Evolutionary conservation across 2,797 vertebrate species (phyloP), one percentile per base, ranked within the genome.

Genomic region (Coregonus ussuriensis): DNA sequence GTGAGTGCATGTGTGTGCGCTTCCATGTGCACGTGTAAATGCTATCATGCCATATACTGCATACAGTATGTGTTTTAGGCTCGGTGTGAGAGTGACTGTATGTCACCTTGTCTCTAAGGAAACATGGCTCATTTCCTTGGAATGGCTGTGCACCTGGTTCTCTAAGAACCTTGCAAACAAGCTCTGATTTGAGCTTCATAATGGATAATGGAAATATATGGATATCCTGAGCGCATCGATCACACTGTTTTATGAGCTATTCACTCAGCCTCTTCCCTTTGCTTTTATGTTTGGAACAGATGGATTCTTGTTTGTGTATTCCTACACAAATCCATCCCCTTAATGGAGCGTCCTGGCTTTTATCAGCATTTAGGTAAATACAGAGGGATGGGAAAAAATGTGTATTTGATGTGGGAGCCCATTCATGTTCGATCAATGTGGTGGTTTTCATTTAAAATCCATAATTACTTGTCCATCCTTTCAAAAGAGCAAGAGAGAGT

Each of bases 101-200:
- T 69, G 75, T 25, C 25, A 25, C 79, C 79, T 70, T 63, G 79
- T 84, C 70, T 86, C 89, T 78, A 80, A 62, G 85, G 87, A 82
- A 87, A 84, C 82, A 71, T 66, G 78, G 82, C 81, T 89, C 9
- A 81, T 88, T 88, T 84, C 85, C 85, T 70, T 80, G 79, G 89
- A 85, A 83, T 77, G 78, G 1, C 37, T 79, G 75, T 41, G 68
- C 84, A 78, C 56, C 52, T 18, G 74, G 37, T 51, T 79, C 75
- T 11, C 4, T 71, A 73, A 76, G 68, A 74, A 37, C 74, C 69
- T 25, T 73, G 33, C 74, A 71, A 33, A 56, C 59, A 4, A 21
- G 52, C 73, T 72, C 1, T 13, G n/a, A 79, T 74, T 73, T 65
- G 29, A 74, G 74, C 63, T 63, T 80, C 85, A 85, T 86, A 88